Percentiles rank a stretch among this genome's conserved stretches.
phyloP scores from a whole-genome alignment of 2,113 vertebrate species.

The Lagopus leucura region DNA sequence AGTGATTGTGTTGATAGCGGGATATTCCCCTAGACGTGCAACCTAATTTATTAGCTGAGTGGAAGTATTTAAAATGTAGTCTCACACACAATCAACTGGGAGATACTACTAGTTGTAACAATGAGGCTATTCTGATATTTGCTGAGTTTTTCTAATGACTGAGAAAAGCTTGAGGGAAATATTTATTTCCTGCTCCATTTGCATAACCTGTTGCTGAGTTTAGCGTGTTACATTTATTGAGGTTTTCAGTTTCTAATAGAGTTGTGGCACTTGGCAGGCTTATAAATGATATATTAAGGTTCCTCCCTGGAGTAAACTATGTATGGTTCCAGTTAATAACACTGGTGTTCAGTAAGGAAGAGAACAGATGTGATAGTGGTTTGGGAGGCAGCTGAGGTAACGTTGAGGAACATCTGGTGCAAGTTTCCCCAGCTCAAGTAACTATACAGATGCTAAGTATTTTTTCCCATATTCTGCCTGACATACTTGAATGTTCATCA shows the following conservation, averaged over 20 bases:
- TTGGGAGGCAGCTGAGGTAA: constrained; percentile 59
- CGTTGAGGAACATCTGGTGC: constrained; percentile 53
- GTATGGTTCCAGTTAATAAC: constrained; percentile 36
- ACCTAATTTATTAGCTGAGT: neutral
- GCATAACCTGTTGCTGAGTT: neutral
- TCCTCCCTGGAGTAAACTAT: constrained; percentile 5
- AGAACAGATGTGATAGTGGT: constrained; percentile 33
- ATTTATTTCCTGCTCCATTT: constrained; percentile 22
- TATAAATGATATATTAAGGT: constrained; percentile 7
- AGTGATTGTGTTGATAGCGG: neutral
- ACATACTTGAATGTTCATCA: neutral
- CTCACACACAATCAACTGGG: neutral
- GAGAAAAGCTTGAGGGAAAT: neutral
- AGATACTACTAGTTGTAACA: neutral
- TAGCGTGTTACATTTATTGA: neutral
- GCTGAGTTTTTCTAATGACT: neutral
- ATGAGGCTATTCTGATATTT: neutral
- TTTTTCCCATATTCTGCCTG: neutral
- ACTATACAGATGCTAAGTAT: neutral
- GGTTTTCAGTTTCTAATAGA: constrained; percentile 15
- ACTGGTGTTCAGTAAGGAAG: constrained; percentile 28
- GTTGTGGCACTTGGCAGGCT: neutral
- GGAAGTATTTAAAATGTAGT: neutral
- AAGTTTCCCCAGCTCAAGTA: constrained; percentile 41
- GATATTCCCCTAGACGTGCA: neutral